Evolutionary conservation across 2,113 vertebrate genomes (phyloP), one percentile per base, ranked within the genome.

Genomic region (Notarius quadriscutis): DNA sequence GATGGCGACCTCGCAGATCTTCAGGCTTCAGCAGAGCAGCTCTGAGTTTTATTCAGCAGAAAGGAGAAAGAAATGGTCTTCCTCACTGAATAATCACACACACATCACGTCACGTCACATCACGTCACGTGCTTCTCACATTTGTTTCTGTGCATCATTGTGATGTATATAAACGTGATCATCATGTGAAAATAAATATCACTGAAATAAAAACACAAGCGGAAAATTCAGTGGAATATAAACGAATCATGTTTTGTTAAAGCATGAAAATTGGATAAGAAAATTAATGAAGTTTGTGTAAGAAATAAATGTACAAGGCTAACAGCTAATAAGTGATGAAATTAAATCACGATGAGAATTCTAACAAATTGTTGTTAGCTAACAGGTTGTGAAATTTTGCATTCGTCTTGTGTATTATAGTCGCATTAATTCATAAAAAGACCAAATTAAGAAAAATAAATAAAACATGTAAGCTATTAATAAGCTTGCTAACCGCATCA

Each of bases 11-110:
- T 75, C 65, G 11, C 57, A 86, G 80, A 10, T 72, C 50, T 72
- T 69, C 58, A 62, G 55, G 80, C 60, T 34, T 83, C 71, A 50
- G 78, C 41, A 79, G 55, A 85, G 69, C 48, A 78, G 50, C 50
- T 77, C 50, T 51, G 50, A 77, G 22, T n/a, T 48, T 75, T 53
- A 77, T 25, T 50, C 50, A n/a, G 2, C 48, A 77, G 20, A 14
- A 2, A 78, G 20, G 22, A 53, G 25, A 53, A 50, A 8, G 10
- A 72, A 34, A 5, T 5, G 4, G 12, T 7, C 27, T 15, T 71
- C 12, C 12, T 15, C 0, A 20, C 50, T 2, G 22, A 53, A n/a
- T n/a, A n/a, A 62, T 62, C 20, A 20, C 58, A 62, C 57, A 6
- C 20, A 7, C 58, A 60, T 60, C 4, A 15, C 57, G 17, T 1